Evolutionary conservation across 2,888 invertebrate genomes (phyloP).

Genomic region (Catocala fraxini): DNA sequence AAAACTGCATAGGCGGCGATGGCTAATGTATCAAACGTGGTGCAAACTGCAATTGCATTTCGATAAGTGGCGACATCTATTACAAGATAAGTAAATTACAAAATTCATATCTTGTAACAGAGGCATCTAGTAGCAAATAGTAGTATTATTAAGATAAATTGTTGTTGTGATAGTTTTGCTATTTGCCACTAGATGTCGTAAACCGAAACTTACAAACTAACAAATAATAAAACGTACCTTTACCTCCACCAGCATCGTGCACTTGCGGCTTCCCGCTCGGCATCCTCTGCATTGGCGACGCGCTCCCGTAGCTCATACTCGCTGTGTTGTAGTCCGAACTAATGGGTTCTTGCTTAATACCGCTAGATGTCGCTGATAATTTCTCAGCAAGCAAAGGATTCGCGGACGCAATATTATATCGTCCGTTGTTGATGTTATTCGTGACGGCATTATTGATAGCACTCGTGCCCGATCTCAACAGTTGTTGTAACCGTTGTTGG

Average conservation of each 20-base stretch:
- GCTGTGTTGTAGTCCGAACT: constrained; percentile 83
- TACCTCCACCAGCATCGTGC: constrained; percentile 86
- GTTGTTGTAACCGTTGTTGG: constrained; percentile 80
- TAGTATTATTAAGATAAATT: constrained; percentile 18
- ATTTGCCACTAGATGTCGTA: constrained; percentile 35
- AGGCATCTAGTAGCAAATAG: constrained; percentile 57
- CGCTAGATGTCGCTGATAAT: constrained; percentile 91
- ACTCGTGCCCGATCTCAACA: constrained; percentile 80
- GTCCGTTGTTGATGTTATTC: constrained; percentile 86
- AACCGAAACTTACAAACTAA: constrained; percentile 35
- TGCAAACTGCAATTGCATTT: constrained; percentile 22
- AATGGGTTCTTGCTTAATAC: constrained; percentile 86
- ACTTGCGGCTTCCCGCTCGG: constrained; percentile 85
- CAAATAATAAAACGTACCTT: constrained; percentile 77
- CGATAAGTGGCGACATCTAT: constrained; percentile 65
- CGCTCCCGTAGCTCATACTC: constrained; percentile 84
- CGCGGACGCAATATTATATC: constrained; percentile 94
- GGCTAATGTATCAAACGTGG: constrained; percentile 26
- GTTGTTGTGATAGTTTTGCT: constrained; percentile 15
- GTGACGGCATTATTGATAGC: constrained; percentile 80
- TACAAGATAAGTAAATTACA: constrained; percentile 22
- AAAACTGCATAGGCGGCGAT: constrained; percentile 70
- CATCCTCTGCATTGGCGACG: constrained; percentile 85
- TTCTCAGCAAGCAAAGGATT: constrained; percentile 96
- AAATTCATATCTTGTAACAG: constrained; percentile 7